phyloP scores from a whole-genome alignment of 2,797 vertebrate genomes.

The Rhodeus uyekii region DNA sequence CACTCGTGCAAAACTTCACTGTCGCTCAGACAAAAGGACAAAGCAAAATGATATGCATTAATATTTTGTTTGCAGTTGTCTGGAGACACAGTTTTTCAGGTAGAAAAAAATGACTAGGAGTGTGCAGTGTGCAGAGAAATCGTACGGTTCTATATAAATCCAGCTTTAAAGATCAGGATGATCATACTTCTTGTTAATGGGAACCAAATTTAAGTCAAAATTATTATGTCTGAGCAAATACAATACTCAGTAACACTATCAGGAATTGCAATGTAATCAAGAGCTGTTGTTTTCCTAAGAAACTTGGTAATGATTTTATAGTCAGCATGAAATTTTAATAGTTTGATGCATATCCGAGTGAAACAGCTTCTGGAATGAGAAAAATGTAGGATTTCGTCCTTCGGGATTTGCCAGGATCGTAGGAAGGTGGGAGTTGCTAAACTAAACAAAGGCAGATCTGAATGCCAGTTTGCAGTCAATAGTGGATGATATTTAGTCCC shows the following conservation, averaged over 20 bases:
- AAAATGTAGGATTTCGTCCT: neutral
- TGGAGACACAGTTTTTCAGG: neutral
- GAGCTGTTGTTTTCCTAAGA: too few relatives aligned
- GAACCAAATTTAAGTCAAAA: neutral
- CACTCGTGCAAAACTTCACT: constrained; percentile 59
- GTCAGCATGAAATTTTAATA: neutral
- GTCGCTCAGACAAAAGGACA: constrained; percentile 65
- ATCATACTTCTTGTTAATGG: neutral
- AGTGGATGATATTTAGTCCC: neutral
- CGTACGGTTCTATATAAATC: neutral
- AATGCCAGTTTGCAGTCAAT: neutral
- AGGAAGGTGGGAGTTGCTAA: neutral
- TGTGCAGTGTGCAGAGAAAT: neutral
- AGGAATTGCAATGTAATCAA: too few relatives aligned
- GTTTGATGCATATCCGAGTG: neutral
- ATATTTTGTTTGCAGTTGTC: neutral
- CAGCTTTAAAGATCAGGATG: neutral
- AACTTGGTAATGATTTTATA: too few relatives aligned
- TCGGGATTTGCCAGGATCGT: neutral
- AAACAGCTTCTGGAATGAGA: neutral
- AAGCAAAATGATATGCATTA: neutral
- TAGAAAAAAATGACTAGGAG: neutral
- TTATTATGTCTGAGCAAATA: neutral
- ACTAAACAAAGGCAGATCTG: neutral
- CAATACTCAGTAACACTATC: neutral